Conservation (phyloP, 2,113 vertebrate genomes). For the Aramus guarauna region DNA sequence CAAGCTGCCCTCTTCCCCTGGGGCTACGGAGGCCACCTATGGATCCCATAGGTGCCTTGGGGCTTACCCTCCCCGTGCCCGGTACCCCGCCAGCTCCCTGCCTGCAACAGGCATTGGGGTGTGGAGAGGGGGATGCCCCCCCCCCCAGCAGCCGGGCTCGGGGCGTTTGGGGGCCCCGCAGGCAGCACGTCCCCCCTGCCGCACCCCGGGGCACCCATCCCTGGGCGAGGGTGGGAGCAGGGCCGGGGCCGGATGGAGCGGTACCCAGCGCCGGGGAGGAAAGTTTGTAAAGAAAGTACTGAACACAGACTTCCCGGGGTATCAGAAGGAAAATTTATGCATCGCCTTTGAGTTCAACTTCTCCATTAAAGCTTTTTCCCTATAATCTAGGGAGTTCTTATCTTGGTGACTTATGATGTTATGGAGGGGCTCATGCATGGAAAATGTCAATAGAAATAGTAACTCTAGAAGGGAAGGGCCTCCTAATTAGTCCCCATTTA, state of each 20-base stretch:
- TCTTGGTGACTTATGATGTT: constrained; percentile 99
- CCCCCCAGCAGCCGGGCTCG: rapidly evolving
- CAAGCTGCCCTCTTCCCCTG: not conserved
- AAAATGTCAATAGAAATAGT: constrained; percentile 99
- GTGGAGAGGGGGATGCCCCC: not conserved
- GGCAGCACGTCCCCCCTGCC: rapidly evolving
- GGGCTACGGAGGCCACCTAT: rapidly evolving
- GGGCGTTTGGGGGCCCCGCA: rapidly evolving
- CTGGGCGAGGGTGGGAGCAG: rapidly evolving
- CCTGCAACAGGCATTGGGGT: rapidly evolving
- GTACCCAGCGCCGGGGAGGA: constrained; percentile 69
- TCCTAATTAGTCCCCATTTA: constrained; percentile 99
- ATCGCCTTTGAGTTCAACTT: constrained; percentile 98
- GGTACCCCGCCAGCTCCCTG: rapidly evolving
- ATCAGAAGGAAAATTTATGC: constrained; percentile 96
- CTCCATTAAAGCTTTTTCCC: constrained; percentile 97
- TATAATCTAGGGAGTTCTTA: constrained; percentile 98
- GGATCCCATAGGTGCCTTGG: rapidly evolving
- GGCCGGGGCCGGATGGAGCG: rapidly evolving
- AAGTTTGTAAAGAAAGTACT: constrained; percentile 88
- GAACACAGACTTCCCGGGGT: constrained; percentile 86
- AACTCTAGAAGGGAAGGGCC: constrained; percentile 99
- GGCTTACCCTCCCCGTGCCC: not conserved
- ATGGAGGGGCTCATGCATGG: constrained; percentile 89
- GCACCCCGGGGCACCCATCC: rapidly evolving